Base-by-base conservation (phyloP, 2,797 vertebrate genomes). In the Xiphophorus birchmanni region DNA sequence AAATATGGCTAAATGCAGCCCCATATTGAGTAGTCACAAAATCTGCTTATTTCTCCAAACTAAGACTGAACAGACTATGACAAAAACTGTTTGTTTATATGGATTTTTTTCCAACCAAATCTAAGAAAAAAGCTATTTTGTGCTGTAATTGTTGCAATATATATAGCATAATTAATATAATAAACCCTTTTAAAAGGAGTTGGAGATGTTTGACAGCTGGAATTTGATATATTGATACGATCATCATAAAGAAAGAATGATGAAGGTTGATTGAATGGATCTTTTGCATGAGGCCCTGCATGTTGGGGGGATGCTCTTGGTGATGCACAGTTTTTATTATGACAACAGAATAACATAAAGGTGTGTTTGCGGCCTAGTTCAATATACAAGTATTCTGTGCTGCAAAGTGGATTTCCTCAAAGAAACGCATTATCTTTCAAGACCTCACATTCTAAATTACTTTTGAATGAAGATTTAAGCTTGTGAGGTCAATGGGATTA, bases 271-370 rank as follows among this genome's bases (percentile, higher is more conserved):
- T 79, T 77, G 85, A 85, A 87, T 82, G 85, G 76, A 75, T 84
- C 78, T 84, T 75, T 75, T 90, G 91, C 90, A 93, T 92, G 93
- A 81, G 71, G 87, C 81, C 73, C 86, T 92, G 94, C 94, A 94
- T 94, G 91, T 80, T 89, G 87, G 82, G 85, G 32, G 86, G 87
- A 82, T 17, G 54, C 52, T 84, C 75, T 67, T 71, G 84, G 79
- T 86, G 65, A 44, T 88, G 81, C 73, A 82, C 42, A 35, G n/a
- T 3, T 50, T 71, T 35, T 1, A 40, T 21, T 48, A 45, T 67
- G 56, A 52, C 77, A 67, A 8, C 11, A 65, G 73, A 73, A 76
- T 3, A 23, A 54, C 42, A 72, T 37, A 7, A 48, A 65, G 56
- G 17, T 67, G 48, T 52, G 4, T 84, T 81, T 40, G 44, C 2